A percentile compares a stretch with the other conserved stretches of the same genome.
These are phyloP conservation scores for Hyposoter dolosus DNA, from an alignment of 2,888 invertebrate genomes.

Conservation along the genomic window DNA sequence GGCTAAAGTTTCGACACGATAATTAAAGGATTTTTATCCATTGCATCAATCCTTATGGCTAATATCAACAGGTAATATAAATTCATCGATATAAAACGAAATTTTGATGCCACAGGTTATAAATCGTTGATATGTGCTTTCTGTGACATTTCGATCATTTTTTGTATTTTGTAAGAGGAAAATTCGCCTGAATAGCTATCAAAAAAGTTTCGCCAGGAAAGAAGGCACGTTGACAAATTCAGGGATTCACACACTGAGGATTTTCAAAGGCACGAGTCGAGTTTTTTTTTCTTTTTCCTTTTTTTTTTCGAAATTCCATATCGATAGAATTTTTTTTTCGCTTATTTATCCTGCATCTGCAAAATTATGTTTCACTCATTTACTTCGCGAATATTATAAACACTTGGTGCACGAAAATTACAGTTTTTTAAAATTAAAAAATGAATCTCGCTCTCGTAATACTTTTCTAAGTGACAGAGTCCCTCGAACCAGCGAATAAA, in stretches of 20 bases:
- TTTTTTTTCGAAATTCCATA: slow-evolving; percentile 36
- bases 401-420: slow-evolving; percentile 21
- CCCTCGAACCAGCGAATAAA: slow-evolving; percentile 14
- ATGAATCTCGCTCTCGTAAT: slow-evolving; percentile 49
- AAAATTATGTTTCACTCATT: neutral
- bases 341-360: neutral
- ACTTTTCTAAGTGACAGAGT: slow-evolving; percentile 48
- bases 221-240: slow-evolving; percentile 31
- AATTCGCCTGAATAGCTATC: neutral
- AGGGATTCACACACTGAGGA: slow-evolving; percentile 1
- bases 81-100: slow-evolving; percentile 24
- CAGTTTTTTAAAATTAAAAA: slow-evolving; percentile 3
- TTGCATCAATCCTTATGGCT: slow-evolving; percentile 38
- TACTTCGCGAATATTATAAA: slow-evolving; percentile 16
- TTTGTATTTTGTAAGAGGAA: neutral
- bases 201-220: neutral
- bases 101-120: neutral
- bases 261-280: slow-evolving; percentile 35
- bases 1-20: neutral
- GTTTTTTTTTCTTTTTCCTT: slow-evolving; percentile 37
- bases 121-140: slow-evolving; percentile 40
- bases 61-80: slow-evolving; percentile 26
- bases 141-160: neutral
- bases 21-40: slow-evolving; percentile 1
- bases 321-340: neutral